These are phyloP conservation scores for Cephus spinipes DNA, from an alignment of 2,888 invertebrate species.

Conservation along the genomic window DNA sequence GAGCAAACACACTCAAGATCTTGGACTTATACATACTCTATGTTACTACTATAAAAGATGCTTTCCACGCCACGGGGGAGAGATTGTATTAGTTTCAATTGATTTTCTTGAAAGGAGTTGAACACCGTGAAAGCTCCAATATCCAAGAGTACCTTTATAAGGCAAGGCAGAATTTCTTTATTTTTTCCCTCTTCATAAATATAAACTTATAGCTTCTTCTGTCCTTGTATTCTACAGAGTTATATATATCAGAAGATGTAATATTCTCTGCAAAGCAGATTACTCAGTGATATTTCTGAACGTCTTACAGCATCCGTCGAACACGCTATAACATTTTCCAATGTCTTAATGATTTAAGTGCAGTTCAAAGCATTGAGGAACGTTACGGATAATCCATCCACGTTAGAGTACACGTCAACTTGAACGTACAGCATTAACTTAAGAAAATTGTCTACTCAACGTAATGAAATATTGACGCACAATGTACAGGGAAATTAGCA, in stretches of 20 bases:
- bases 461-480: neutral
- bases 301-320: neutral
- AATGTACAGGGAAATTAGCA: neutral
- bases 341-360: neutral
- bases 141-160: neutral
- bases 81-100: neutral
- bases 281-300: neutral
- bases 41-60: neutral
- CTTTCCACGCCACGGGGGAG: neutral
- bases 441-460: neutral
- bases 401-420: neutral
- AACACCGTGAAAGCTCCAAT: neutral
- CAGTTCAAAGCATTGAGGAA: neutral
- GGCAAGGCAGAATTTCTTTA: neutral
- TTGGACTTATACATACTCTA: neutral
- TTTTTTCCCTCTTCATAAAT: neutral
- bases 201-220: neutral
- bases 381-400: neutral
- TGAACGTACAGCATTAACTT: neutral
- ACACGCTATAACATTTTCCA: neutral
- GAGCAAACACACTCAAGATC: neutral
- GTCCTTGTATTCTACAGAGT: neutral
- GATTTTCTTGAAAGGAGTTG: neutral
- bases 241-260: neutral
- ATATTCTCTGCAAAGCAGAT: neutral